Evolutionary conservation across 2,113 vertebrate genomes (phyloP).

Genomic region (Otis tarda): DNA sequence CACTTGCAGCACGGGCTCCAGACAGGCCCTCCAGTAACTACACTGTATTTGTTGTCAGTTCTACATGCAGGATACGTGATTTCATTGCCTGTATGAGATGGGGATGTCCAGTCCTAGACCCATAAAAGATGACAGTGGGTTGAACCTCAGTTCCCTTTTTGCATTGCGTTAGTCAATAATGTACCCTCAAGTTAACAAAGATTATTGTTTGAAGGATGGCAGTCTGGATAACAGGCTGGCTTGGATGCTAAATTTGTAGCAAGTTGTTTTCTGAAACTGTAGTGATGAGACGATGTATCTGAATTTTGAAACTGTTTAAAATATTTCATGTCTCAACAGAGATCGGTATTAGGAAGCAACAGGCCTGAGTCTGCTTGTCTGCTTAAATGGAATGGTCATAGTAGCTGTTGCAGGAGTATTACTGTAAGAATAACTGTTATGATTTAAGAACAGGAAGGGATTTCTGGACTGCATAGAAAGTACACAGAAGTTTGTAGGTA

Average conservation of each 20-base stretch:
- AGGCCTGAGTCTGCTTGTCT: neutral
- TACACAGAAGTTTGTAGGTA: neutral
- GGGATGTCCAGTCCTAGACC: neutral
- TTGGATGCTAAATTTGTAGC: neutral
- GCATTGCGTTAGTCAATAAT: neutral
- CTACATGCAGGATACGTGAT: neutral
- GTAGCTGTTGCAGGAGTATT: neutral
- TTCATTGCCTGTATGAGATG: neutral
- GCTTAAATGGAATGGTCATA: neutral
- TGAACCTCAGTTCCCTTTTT: neutral
- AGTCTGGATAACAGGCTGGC: neutral
- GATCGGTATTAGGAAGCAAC: neutral
- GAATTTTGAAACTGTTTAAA: neutral
- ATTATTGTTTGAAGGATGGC: neutral
- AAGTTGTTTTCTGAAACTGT: neutral
- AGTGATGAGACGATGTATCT: neutral
- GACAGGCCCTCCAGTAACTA: neutral
- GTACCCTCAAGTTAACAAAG: neutral
- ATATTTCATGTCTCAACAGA: neutral
- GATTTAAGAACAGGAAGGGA: neutral
- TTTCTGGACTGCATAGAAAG: neutral
- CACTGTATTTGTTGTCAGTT: neutral
- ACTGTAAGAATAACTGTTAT: neutral
- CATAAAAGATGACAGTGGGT: neutral
- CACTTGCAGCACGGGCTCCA: neutral